phyloP scores from a whole-genome alignment of 2,888 invertebrate species.

The Ecdyonurus torrentis region DNA sequence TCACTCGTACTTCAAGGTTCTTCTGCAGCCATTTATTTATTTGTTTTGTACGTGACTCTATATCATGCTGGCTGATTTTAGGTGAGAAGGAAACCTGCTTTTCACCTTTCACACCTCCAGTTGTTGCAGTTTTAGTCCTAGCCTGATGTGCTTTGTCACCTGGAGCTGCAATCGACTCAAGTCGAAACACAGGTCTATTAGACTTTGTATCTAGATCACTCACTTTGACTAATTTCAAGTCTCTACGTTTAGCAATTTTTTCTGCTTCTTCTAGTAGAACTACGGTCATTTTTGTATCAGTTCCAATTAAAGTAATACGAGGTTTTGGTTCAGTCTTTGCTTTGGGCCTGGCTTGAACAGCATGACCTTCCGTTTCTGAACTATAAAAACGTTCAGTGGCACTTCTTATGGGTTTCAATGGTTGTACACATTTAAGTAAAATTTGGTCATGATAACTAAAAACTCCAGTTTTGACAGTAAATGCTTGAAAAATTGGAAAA shows the following conservation, averaged over 20 bases:
- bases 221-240: slow-evolving; percentile 50
- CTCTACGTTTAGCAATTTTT: slow-evolving; percentile 46
- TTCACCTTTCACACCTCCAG: neutral
- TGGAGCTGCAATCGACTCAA: slow-evolving; percentile 32
- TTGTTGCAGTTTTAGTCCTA: neutral
- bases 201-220: slow-evolving; percentile 49
- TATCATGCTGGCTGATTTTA: slow-evolving; percentile 47
- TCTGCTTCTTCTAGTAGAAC: slow-evolving; percentile 50
- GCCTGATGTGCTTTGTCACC: no score
- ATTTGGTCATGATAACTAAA: no score
- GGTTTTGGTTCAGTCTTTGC: slow-evolving; percentile 24
- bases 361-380: neutral
- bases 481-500: neutral
- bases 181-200: slow-evolving; percentile 45
- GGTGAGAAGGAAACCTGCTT: slow-evolving; percentile 14
- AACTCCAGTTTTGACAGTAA: no score
- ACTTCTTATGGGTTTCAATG: no score
- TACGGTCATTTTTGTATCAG: slow-evolving; percentile 37
- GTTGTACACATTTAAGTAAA: no score
- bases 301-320: slow-evolving; percentile 47
- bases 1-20: slow-evolving; percentile 42
- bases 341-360: neutral
- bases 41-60: slow-evolving; percentile 43
- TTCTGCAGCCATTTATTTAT: slow-evolving; percentile 48
- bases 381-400: no score